Percentiles rank a stretch among this genome's conserved stretches.
phyloP scores from a whole-genome alignment of 2,797 vertebrate species.

The Acridotheres tristis region DNA sequence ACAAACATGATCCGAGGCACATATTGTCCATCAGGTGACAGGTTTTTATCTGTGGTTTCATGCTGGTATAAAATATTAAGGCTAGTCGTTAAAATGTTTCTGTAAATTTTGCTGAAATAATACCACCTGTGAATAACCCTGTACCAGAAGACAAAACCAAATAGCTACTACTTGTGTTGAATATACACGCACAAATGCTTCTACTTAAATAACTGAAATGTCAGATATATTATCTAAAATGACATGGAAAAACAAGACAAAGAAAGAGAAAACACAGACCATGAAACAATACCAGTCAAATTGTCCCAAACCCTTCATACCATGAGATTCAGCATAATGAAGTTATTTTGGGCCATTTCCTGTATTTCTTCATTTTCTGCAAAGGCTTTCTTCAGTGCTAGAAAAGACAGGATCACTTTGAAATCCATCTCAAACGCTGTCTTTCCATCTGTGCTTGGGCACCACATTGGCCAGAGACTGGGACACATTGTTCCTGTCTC shows the following conservation, averaged over 20 bases:
- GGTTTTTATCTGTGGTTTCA: slow-evolving; percentile 82
- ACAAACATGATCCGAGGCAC: slow-evolving; percentile 90
- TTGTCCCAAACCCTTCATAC: slow-evolving; percentile 44
- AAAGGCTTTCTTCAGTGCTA: slow-evolving; percentile 79
- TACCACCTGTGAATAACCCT: neutral
- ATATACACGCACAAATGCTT: neutral
- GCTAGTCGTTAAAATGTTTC: neutral
- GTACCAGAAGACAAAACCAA: neutral
- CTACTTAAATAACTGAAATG: neutral
- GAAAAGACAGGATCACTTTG: slow-evolving; percentile 12
- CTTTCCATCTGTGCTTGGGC: neutral
- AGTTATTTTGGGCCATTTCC: slow-evolving; percentile 78
- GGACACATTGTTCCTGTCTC: neutral
- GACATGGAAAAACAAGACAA: neutral
- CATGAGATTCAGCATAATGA: slow-evolving; percentile 82
- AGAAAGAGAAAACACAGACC: neutral
- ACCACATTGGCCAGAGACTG: neutral
- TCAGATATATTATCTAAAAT: neutral
- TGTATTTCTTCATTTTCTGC: slow-evolving; percentile 77
- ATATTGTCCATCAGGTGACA: slow-evolving; percentile 87
- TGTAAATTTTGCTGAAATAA: neutral
- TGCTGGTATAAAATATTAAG: slow-evolving; percentile 73
- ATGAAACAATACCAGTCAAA: neutral
- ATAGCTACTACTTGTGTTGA: neutral
- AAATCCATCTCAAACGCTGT: neutral